Conservation (phyloP, 1,140 invertebrate genomes). For the Teleopsis dalmanni region DNA sequence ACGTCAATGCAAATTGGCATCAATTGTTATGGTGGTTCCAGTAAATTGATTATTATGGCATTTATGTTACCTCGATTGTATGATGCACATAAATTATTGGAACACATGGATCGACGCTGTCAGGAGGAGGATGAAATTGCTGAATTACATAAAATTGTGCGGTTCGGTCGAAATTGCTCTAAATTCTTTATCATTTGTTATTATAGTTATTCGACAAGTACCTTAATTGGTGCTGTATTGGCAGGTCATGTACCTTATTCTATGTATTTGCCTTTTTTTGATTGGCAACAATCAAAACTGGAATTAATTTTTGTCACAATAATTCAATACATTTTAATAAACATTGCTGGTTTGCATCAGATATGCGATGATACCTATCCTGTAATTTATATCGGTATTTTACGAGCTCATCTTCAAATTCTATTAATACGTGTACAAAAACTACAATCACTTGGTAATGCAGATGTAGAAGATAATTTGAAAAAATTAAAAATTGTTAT, state of each 20-base stretch:
- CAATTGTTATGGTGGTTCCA: constrained; percentile 14
- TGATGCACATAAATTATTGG: constrained; percentile 12
- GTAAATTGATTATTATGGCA: constrained; percentile 17
- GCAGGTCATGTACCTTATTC: constrained; percentile 19
- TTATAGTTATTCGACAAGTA: constrained; percentile 17
- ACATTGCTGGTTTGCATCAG: constrained; percentile 20
- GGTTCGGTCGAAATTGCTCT: constrained; percentile 15
- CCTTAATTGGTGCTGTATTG: constrained; percentile 15
- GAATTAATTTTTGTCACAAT: constrained; percentile 17
- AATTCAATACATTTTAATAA: constrained; percentile 21
- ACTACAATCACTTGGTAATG: neutral
- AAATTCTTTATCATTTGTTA: constrained; percentile 17
- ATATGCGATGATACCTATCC: constrained; percentile 21
- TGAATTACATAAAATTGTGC: constrained; percentile 4
- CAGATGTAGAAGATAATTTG: constrained; percentile 13
- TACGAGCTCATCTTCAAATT: constrained; percentile 18
- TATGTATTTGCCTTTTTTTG: constrained; percentile 18
- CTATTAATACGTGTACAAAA: constrained; percentile 15
- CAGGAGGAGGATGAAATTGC: constrained; percentile 9
- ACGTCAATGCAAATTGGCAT: constrained; percentile 18
- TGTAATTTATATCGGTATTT: constrained; percentile 19
- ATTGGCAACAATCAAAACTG: constrained; percentile 16
- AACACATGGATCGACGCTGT: constrained; percentile 16
- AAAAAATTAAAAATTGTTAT: constrained; percentile 19
- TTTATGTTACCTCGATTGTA: constrained; percentile 12